Evolutionary conservation across 2,797 vertebrate species (phyloP).

Genomic region (Enoplosus armatus): DNA sequence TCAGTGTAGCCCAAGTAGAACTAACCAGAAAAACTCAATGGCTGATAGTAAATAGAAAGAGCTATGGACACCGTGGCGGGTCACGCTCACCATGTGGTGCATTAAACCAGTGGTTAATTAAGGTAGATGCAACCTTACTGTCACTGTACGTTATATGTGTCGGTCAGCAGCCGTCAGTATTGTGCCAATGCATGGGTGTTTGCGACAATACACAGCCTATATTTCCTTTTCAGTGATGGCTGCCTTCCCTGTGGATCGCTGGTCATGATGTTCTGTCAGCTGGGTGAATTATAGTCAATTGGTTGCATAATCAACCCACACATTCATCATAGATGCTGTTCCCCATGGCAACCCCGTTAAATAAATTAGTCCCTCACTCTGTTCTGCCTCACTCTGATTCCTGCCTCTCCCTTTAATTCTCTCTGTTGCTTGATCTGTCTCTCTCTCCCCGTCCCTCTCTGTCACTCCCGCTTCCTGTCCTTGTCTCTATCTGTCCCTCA

Average conservation of each 20-base stretch:
- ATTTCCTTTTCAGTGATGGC: conserved; percentile 18
- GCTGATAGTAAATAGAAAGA: too few species aligned
- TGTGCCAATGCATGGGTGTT: conserved; percentile 35
- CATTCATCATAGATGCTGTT: conserved; percentile 83
- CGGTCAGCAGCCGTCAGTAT: neutral
- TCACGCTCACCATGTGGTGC: too few species aligned
- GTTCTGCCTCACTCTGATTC: conserved; percentile 39
- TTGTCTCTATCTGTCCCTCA: conserved; percentile 41
- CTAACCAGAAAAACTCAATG: too few species aligned
- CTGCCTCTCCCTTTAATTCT: conserved; percentile 39
- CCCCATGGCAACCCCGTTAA: conserved; percentile 83
- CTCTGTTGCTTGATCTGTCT: conserved; percentile 31
- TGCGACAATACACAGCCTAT: neutral
- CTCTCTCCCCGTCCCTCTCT: conserved; percentile 25
- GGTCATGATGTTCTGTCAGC: conserved; percentile 76
- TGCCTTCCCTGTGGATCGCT: conserved; percentile 47
- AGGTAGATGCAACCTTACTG: too few species aligned
- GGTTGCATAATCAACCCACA: conserved; percentile 85
- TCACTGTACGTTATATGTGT: neutral
- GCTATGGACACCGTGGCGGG: too few species aligned
- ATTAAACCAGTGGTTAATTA: too few species aligned
- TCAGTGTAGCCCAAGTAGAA: too few species aligned
- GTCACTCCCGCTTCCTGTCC: conserved; percentile 28
- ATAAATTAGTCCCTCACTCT: conserved; percentile 79
- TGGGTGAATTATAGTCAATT: conserved; percentile 84